These are phyloP conservation scores for Cyprinodon brontotheroides DNA, from an alignment of 2,113 vertebrate genomes.

Conservation along the genomic window DNA sequence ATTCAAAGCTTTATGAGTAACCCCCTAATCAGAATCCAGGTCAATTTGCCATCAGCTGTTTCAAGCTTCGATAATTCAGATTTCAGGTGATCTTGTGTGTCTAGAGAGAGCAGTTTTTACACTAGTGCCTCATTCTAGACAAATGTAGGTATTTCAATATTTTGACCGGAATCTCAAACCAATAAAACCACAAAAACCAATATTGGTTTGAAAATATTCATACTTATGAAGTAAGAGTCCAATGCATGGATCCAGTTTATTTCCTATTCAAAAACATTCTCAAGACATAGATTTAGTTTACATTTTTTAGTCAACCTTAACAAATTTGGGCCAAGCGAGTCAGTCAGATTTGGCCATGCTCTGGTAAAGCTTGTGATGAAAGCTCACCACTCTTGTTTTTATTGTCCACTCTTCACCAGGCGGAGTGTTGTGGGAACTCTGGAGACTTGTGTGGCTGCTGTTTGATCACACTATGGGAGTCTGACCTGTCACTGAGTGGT, in stretches of 20 bases:
- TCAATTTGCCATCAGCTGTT: too few species aligned
- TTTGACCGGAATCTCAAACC: background rate
- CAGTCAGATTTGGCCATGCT: slow-evolving; percentile 48
- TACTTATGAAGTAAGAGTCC: background rate
- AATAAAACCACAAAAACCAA: background rate
- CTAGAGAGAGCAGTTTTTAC: background rate
- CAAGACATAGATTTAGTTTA: slow-evolving; percentile 27
- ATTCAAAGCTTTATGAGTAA: too few species aligned
- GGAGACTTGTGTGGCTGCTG: slow-evolving; percentile 76
- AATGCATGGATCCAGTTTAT: slow-evolving; percentile 1
- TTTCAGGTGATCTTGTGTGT: background rate
- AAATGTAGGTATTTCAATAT: background rate
- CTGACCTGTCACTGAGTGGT: slow-evolving; percentile 80
- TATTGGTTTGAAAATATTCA: background rate
- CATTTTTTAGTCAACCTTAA: slow-evolving; percentile 39
- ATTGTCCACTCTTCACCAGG: slow-evolving; percentile 76
- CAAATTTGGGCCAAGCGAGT: slow-evolving; percentile 37
- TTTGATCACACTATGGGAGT: slow-evolving; percentile 80
- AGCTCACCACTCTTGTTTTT: slow-evolving; percentile 72
- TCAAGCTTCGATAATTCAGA: too few species aligned
- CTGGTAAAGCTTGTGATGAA: slow-evolving; percentile 73
- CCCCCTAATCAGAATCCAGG: background rate
- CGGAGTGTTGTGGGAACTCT: slow-evolving; percentile 73
- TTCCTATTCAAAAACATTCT: slow-evolving; percentile 13
- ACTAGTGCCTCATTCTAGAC: background rate